Conservation (phyloP, 2,797 vertebrate species). For the Ispidina picta region DNA sequence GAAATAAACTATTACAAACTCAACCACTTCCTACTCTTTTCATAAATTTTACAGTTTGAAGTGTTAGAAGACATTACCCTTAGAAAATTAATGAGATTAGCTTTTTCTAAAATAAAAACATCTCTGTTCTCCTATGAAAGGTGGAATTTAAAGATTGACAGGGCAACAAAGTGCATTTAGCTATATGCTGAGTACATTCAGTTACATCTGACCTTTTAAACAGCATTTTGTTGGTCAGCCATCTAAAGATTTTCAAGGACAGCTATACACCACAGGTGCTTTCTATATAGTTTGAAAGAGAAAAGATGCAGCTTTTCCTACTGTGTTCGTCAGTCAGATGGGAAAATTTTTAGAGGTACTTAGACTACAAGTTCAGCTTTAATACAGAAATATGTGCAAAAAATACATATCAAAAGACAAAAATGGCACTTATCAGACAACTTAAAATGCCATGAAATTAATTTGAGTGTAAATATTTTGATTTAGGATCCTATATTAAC, state of each 20-base stretch:
- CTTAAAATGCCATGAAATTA: conserved; percentile 16
- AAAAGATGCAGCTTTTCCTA: background rate
- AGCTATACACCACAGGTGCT: background rate
- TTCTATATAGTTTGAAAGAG: background rate
- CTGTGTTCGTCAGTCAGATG: background rate
- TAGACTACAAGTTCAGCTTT: background rate
- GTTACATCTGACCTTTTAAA: background rate
- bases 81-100: background rate
- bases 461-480: conserved; percentile 46
- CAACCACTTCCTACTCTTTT: background rate
- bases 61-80: background rate
- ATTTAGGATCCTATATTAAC: conserved; percentile 17
- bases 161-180: background rate
- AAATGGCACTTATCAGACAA: conserved; percentile 23
- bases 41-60: background rate
- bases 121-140: background rate
- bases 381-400: background rate
- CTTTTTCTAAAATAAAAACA: background rate
- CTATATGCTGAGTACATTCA: background rate
- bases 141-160: background rate
- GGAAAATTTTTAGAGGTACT: background rate
- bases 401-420: background rate
- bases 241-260: background rate
- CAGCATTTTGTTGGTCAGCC: background rate
- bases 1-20: background rate